Conservation (phyloP, 2,797 vertebrate genomes). For the Eremophila alpestris region DNA sequence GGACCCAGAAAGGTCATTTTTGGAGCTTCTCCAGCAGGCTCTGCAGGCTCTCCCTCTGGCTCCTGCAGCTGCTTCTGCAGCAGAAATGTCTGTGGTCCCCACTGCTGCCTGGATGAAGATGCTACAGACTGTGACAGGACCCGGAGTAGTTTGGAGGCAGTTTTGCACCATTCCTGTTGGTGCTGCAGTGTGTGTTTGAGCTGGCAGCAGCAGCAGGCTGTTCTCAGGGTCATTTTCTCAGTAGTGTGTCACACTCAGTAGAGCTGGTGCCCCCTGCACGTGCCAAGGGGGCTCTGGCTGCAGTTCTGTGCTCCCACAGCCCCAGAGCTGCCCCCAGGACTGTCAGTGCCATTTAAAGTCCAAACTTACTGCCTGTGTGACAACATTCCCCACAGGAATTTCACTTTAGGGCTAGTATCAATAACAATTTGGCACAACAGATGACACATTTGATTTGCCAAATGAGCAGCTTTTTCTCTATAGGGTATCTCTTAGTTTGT, state of each 20-base stretch:
- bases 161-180: background rate
- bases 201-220: background rate
- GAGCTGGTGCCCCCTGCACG: fast-evolving
- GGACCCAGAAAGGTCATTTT: background rate
- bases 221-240: background rate
- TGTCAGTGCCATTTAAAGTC: background rate
- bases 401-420: background rate
- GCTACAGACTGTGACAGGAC: background rate
- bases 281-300: background rate
- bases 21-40: background rate
- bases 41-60: background rate
- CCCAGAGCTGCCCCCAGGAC: background rate
- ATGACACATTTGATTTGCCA: background rate
- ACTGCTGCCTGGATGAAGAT: background rate
- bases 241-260: background rate
- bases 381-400: background rate
- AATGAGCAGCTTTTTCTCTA: background rate
- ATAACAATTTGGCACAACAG: background rate
- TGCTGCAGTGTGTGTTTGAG: background rate
- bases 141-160: background rate
- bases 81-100: background rate
- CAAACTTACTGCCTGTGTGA: background rate
- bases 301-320: background rate
- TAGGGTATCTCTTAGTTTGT: background rate
- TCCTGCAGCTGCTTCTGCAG: background rate